Percentiles rank a stretch among this genome's conserved stretches.
Evolutionary conservation across 1,140 invertebrate genomes (phyloP).

Genomic region (Himalopsyche phryganea): DNA sequence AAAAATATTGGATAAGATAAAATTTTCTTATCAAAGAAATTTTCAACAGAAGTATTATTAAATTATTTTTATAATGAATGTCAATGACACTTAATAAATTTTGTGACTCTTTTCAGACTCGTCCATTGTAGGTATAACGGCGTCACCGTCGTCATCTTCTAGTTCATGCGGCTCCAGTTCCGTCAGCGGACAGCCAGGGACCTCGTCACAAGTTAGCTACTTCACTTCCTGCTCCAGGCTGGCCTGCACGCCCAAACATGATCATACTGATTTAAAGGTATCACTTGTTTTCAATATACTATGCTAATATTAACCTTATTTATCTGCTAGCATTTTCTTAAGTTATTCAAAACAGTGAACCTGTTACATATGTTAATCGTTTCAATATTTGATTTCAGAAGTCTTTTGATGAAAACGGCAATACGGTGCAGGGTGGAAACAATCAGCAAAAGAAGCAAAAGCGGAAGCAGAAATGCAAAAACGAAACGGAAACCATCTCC

Average conservation of each 20-base stretch:
- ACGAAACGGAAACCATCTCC: constrained; percentile 59
- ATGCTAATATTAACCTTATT: not conserved
- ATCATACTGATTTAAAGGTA: constrained; percentile 16
- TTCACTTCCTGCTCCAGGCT: not conserved
- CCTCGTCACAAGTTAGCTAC: too few relatives aligned
- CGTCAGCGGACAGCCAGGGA: too few relatives aligned
- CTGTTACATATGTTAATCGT: too few relatives aligned
- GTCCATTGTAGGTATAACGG: constrained; percentile 6
- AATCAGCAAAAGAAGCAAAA: constrained; percentile 56
- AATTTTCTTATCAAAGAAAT: too few relatives aligned
- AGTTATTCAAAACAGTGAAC: too few relatives aligned
- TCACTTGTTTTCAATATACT: constrained; percentile 5
- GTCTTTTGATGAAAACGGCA: constrained; percentile 64
- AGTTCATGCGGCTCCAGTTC: too few relatives aligned
- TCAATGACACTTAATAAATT: too few relatives aligned
- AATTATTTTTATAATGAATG: too few relatives aligned
- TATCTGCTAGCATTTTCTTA: too few relatives aligned
- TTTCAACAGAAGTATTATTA: too few relatives aligned
- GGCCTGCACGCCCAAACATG: constrained; percentile 13
- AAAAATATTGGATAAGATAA: too few relatives aligned
- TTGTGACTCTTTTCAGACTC: not conserved
- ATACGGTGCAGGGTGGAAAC: constrained; percentile 55
- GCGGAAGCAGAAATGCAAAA: constrained; percentile 54
- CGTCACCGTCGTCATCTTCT: not conserved
- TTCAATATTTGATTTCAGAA: constrained; percentile 48